Evolutionary conservation across 2,888 invertebrate species (phyloP), one percentile per base, ranked within the genome.

Genomic region (Gymnocheta viridis): DNA sequence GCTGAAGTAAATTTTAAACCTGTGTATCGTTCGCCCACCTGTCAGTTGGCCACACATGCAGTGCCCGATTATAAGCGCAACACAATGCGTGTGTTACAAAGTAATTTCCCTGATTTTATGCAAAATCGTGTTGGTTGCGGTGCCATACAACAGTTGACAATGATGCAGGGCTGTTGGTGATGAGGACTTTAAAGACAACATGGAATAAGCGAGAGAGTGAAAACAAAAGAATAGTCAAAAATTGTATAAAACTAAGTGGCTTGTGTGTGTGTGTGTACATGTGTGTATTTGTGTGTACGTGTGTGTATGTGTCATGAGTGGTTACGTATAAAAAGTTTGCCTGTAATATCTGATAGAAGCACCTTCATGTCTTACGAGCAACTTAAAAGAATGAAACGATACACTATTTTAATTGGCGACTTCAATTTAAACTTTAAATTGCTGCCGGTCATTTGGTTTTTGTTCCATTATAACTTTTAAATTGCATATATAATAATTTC

Each of bases 41-140:
- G 93, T 86, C 92, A 93, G 77, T 88, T 95, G 88, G 93, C 94
- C 17, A 95, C 94, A 12, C 94, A 94, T 83, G 94, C 93, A 0
- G 89, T 94, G 44, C 93, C 94, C 10, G 95, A 94, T 87, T 93
- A 93, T 87, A 93, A 92, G 86, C 92, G 93, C 56, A 92, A 93
- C 60, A 91, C 93, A 70, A 94, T 95, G 93, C 92, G 94, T 66
- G 93, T 94, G 0, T 88, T 95, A 82, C 94, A 94, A 88, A 94
- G 94, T 87, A 95, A 94, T 89, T 95, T 94, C 90, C 94, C 93
- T 1, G 94, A 94, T 91, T 95, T 93, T 87, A 93, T 95, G 89
- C 93, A 93, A 84, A 93, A 93, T 85, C 94, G 93, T 22, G 93
- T 94, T 47, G 95, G 94, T 27, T 94, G 94, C 87, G 94, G 94